Evolutionary conservation across 2,888 invertebrate genomes (phyloP), one percentile per base, ranked within the genome.

Genomic region (Notodonta dromedarius): DNA sequence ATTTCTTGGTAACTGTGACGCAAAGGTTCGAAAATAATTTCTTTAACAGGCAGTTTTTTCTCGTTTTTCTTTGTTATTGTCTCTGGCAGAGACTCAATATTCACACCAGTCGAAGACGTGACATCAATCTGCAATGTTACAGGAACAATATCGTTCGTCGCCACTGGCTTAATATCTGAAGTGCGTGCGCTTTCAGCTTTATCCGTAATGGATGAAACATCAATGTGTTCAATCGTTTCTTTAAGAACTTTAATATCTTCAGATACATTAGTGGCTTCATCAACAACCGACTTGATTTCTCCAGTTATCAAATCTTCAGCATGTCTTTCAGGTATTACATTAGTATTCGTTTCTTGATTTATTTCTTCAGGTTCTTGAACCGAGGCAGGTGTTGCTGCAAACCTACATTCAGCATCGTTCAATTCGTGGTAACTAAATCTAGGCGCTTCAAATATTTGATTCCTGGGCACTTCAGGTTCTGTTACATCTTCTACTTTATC

Each of bases 401-500:
- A 74, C 59, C 80, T 62, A n/a, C 42, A 56, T 75, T 89, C 88
- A 64, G 86, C 88, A 66, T 88, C 87, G 59, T 53, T 70, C 39
- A 87, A 54, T 62, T 88, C 87, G 40, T 83, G 74, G 67, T 88
- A 87, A 64, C 59, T 84, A 65, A 75, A 84, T 51, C 75, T 73
- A 46, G 84, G 84, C 5, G 78, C 63, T 74, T 87, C 86, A 44
- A 76, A 77, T 53, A 82, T 63, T 14, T 52, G 57, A 52, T 62
- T 56, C 32, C 44, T 59, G 7, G 63, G 44, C 42, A 59, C 40
- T 46, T 65, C 67, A 12, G 58, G 63, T 58, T 66, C 63, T 53
- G 50, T 44, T 35, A 39, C 32, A 32, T 57, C 51, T 60, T 56
- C 52, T 35, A 54, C 35, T 50, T 57, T 50, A 44, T 42, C 60